phyloP scores from a whole-genome alignment of 1,140 invertebrate genomes.

The Diorhabda carinulata region DNA sequence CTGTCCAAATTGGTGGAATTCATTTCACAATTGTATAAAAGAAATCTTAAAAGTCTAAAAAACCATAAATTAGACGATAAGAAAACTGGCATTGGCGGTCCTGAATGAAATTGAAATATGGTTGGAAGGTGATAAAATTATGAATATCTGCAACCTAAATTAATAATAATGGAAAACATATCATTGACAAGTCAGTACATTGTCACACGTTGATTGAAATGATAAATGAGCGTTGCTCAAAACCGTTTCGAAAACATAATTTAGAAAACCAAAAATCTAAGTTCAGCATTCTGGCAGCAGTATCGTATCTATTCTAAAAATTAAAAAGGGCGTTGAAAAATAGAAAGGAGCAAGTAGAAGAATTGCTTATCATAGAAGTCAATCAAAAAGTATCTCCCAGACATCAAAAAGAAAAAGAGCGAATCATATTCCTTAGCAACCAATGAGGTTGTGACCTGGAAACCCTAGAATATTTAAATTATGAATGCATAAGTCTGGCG shows the following conservation, averaged over 20 bases:
- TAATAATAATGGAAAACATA: background rate
- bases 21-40: background rate
- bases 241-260: background rate
- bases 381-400: background rate
- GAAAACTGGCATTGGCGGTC: background rate
- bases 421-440: background rate
- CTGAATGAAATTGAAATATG: constrained; percentile 3
- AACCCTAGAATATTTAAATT: too few species aligned
- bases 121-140: constrained; percentile 1
- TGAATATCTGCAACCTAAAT: background rate
- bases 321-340: background rate
- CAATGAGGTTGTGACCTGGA: too few species aligned
- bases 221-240: background rate
- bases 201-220: background rate
- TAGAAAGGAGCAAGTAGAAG: background rate
- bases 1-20: background rate
- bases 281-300: background rate
- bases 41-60: background rate
- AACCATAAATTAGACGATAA: background rate
- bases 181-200: background rate
- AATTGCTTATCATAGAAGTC: constrained; percentile 1
- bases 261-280: background rate
- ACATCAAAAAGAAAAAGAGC: constrained; percentile 1
- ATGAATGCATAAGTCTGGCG: too few species aligned
- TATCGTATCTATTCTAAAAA: background rate